Base-by-base conservation (phyloP, 2,113 vertebrate genomes). In the Hoplias malabaricus region DNA sequence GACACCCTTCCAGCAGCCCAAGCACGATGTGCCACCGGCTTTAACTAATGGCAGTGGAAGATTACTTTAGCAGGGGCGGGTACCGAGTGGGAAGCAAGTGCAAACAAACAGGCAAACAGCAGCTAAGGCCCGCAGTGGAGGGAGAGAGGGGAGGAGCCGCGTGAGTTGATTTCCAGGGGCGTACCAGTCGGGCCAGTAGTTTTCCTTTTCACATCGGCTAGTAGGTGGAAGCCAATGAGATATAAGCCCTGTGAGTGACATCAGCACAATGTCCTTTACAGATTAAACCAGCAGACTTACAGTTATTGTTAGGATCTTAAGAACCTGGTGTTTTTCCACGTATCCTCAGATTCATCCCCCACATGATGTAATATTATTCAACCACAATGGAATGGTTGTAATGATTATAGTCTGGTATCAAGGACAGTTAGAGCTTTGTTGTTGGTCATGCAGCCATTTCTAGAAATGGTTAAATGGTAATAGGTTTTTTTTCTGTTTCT, bases 71-170 rank as follows among this genome's bases (percentile, higher is more conserved):
- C 53, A 74, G 65, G 81, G 72, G 74, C 68, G 72, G 65, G 43
- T 19, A 33, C 76, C 66, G 78, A 72, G 75, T 73, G 80, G 83
- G 80, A 84, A 78, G 81, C 75, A 70, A 85, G 54, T 77, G 80
- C 79, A 88, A 88, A 89, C 83, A 90, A 88, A 83, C 77, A 88
- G 78, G 73, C 67, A 84, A 87, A 88, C 74, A 86, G 78, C 69
- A 78, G 82, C 40, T 71, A 73, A 71, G 48, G 82, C 77, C 77
- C 78, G 63, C 36, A 71, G 43, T 19, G 16, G 43, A 42, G 67
- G 19, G 57, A 75, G 67, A 70, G 59, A 40, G 54, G 34, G 23
- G 33, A 5, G 7, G 23, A 23, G 48, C 79, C 72, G 14, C 38
- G 67, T 78, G 76, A 43, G 72, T 11, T 48, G 70, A 57, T 62